These are phyloP conservation scores for Ophthalmolycus amberensis DNA, from an alignment of 2,113 vertebrate genomes.

Conservation along the genomic window DNA sequence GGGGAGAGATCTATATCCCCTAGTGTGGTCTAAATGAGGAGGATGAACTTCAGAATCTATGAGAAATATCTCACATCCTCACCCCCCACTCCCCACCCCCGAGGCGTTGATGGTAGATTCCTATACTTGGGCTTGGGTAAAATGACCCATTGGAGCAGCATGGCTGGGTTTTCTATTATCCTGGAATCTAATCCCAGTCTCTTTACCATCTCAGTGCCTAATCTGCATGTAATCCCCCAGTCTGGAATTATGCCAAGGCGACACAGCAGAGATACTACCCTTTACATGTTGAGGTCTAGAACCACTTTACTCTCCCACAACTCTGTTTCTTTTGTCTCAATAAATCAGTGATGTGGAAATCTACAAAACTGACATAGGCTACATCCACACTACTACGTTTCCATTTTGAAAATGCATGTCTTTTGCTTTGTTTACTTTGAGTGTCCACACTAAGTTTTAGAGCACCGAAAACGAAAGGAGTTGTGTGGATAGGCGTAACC, in stretches of 20 bases:
- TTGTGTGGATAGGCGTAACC: too few relatives aligned
- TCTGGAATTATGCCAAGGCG: constrained; percentile 55
- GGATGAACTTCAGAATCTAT: constrained; percentile 59
- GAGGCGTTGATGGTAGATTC: constrained; percentile 46
- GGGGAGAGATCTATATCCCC: constrained; percentile 47
- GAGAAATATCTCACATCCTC: constrained; percentile 40
- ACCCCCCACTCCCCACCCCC: background rate
- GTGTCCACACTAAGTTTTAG: too few relatives aligned
- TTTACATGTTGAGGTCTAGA: constrained; percentile 1
- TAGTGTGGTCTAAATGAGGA: constrained; percentile 58
- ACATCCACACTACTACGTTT: background rate
- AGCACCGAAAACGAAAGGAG: too few relatives aligned
- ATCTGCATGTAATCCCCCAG: constrained; percentile 65
- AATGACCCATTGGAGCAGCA: constrained; percentile 62
- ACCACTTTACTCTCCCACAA: constrained; percentile 18
- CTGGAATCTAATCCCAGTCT: constrained; percentile 73
- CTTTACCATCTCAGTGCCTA: constrained; percentile 69
- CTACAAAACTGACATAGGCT: constrained; percentile 31
- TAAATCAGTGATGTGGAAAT: constrained; percentile 35
- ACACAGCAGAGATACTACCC: constrained; percentile 35
- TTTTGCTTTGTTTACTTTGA: background rate
- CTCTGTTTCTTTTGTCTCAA: constrained; percentile 23
- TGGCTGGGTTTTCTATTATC: constrained; percentile 69
- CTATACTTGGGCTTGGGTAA: constrained; percentile 44
- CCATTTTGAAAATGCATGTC: background rate